Conservation (phyloP, 2,113 vertebrate species). For the Pluvialis apricaria region DNA sequence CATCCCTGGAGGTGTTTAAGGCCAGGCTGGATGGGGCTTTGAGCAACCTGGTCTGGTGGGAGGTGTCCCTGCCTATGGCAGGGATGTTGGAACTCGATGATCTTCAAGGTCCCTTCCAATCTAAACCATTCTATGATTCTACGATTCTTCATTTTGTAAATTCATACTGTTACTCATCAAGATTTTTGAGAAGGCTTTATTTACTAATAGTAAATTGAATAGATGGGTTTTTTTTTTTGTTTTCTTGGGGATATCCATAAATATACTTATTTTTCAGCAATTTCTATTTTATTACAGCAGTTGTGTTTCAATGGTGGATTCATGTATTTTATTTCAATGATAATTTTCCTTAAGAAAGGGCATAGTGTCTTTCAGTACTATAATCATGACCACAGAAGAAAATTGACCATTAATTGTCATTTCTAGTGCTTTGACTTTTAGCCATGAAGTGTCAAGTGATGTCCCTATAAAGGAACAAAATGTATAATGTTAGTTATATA, state of each 20-base stretch:
- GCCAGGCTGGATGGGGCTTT: too few species aligned
- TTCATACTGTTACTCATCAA: background rate
- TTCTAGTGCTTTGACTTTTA: background rate
- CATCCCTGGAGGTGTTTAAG: too few species aligned
- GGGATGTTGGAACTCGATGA: too few species aligned
- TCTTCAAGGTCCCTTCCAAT: too few species aligned
- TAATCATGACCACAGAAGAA: background rate
- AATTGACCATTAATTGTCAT: background rate
- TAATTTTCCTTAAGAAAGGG: background rate
- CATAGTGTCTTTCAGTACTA: background rate
- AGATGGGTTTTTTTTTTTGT: background rate
- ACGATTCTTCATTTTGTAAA: background rate
- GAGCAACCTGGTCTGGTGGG: too few species aligned
- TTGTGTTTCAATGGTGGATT: background rate
- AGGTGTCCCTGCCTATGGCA: too few species aligned
- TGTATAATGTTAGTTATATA: background rate
- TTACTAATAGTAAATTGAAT: background rate
- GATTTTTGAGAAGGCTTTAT: background rate
- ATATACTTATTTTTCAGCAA: background rate
- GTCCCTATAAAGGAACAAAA: background rate
- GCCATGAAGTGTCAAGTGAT: background rate
- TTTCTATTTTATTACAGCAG: background rate
- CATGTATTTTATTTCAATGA: background rate
- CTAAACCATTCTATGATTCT: too few species aligned
- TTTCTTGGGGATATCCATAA: accelerated